Evolutionary conservation across 1,140 invertebrate species (phyloP).

Genomic region (Cyphomyrmex costatus): DNA sequence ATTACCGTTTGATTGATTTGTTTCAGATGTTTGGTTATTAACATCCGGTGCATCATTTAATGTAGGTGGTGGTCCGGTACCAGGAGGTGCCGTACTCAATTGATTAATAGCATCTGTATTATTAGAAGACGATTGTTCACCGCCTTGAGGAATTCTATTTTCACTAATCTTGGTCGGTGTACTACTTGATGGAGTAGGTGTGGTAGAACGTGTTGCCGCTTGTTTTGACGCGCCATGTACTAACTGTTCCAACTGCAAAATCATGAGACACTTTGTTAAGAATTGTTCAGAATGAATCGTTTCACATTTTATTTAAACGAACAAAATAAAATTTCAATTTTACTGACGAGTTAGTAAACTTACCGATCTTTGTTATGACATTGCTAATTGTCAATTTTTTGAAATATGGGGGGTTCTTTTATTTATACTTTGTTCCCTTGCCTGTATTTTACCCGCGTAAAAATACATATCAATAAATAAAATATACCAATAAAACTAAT

Average conservation of each 20-base stretch:
- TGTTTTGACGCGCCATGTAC: conserved; percentile 85
- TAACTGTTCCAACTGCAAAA: conserved; percentile 83
- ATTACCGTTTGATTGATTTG: conserved; percentile 82
- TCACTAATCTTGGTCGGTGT: conserved; percentile 75
- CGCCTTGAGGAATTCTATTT: conserved; percentile 74
- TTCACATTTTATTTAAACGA: neutral
- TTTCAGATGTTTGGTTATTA: conserved; percentile 75
- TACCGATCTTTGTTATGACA: neutral
- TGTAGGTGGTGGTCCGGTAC: conserved; percentile 83
- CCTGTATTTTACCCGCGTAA: neutral
- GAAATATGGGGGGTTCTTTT: neutral
- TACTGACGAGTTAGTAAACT: neutral
- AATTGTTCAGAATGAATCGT: conserved; percentile 32
- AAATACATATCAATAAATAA: neutral
- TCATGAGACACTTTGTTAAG: neutral
- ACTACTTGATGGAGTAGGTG: conserved; percentile 69
- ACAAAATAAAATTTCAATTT: neutral
- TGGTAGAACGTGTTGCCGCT: conserved; percentile 65
- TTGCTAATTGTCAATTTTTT: conserved; percentile 7
- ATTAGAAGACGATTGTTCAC: conserved; percentile 74
- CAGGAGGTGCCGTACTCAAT: conserved; percentile 83
- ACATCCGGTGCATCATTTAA: conserved; percentile 79
- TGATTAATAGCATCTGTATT: conserved; percentile 82
- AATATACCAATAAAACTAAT: conserved; percentile 2
- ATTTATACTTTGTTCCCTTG: neutral